Evolutionary conservation across 2,888 invertebrate genomes (phyloP).

Genomic region (Amorpha juglandis): DNA sequence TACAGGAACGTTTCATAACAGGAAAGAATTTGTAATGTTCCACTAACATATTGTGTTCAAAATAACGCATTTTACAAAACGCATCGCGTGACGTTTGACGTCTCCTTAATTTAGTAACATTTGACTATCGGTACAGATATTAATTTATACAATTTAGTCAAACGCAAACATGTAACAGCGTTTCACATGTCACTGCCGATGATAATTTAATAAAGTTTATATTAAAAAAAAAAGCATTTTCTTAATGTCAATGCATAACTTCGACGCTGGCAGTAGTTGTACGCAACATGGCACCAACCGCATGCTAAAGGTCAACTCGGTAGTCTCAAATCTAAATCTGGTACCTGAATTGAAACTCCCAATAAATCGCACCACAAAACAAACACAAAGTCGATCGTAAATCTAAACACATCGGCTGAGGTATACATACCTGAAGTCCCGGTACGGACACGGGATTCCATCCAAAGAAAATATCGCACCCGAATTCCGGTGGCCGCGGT

Average conservation of each 20-base stretch:
- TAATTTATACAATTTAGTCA: constrained; percentile 2
- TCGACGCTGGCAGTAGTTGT: constrained; percentile 31
- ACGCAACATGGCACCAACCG: neutral
- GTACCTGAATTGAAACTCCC: constrained; percentile 65
- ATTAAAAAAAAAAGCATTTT: constrained; percentile 3
- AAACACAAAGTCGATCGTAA: constrained; percentile 56
- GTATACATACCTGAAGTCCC: constrained; percentile 76
- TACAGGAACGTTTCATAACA: neutral
- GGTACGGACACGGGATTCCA: constrained; percentile 79
- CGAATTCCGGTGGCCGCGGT: constrained; percentile 70
- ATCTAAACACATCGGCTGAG: constrained; percentile 56
- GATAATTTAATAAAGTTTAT: constrained; percentile 33
- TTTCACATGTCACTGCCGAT: constrained; percentile 25
- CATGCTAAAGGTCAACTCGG: constrained; percentile 27
- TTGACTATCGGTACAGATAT: neutral
- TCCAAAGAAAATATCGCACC: constrained; percentile 81
- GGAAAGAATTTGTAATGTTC: constrained; percentile 1
- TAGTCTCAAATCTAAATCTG: constrained; percentile 35
- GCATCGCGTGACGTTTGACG: neutral
- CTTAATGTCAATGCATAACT: constrained; percentile 38
- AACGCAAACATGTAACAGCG: neutral
- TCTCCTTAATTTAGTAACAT: neutral
- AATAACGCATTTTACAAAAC: neutral
- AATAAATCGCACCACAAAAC: constrained; percentile 68
- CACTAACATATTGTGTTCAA: constrained; percentile 3